Evolutionary conservation across 2,113 vertebrate genomes (phyloP).

Genomic region (Morone chrysops): DNA sequence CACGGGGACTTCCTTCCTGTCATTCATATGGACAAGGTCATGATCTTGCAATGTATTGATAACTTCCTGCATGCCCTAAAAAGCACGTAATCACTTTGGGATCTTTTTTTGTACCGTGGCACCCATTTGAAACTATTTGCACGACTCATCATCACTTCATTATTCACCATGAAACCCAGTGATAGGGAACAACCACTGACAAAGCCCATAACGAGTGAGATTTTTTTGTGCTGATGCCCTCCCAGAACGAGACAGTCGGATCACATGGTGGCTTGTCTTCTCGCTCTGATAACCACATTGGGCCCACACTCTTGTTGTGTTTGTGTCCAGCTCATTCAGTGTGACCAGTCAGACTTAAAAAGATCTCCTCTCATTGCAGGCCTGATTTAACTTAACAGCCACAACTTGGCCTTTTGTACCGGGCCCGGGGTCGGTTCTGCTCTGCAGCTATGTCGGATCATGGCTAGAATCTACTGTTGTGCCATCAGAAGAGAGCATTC

Average conservation of each 20-base stretch:
- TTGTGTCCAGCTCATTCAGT: conserved; percentile 60
- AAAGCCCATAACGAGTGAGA: conserved; percentile 36
- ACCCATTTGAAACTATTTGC: conserved; percentile 15
- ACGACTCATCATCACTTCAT: conserved; percentile 4
- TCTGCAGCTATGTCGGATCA: conserved; percentile 37
- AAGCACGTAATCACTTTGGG: not conserved
- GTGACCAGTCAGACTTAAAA: conserved; percentile 70
- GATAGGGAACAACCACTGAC: conserved; percentile 35
- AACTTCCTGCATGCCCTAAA: not conserved
- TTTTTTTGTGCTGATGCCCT: conserved; percentile 32
- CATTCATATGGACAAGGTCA: conserved; percentile 45
- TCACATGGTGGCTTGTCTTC: conserved; percentile 73
- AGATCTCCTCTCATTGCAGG: conserved; percentile 62
- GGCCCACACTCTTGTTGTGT: conserved; percentile 51
- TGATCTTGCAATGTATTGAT: conserved; percentile 23
- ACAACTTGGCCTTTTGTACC: conserved; percentile 69
- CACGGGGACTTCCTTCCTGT: conserved; percentile 64
- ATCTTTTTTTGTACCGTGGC: not conserved
- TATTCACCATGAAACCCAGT: conserved; percentile 31
- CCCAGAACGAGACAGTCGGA: conserved; percentile 45
- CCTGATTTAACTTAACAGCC: conserved; percentile 67
- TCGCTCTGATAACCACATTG: conserved; percentile 77
- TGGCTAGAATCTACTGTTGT: conserved; percentile 62
- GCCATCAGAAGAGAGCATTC: conserved; percentile 67
- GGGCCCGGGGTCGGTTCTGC: conserved; percentile 41